A percentile compares a stretch with the other conserved stretches of the same genome.
Evolutionary conservation across 2,113 vertebrate species (phyloP).

Genomic region (Lethenteron reissneri): DNA sequence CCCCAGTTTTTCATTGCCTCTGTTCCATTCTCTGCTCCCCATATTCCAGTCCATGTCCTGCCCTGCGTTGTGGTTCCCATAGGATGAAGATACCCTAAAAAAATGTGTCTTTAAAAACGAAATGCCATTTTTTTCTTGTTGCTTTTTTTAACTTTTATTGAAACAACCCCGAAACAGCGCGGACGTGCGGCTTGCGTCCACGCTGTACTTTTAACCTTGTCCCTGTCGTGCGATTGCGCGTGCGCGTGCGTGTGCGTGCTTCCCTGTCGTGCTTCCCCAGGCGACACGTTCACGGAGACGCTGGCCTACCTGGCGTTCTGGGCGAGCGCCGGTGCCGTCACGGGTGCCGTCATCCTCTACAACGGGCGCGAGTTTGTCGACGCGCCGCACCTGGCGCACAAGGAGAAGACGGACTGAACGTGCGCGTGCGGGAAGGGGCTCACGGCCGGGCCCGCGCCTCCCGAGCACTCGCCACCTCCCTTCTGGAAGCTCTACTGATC

Average conservation of each 20-base stretch:
- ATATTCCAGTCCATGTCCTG: too few relatives aligned
- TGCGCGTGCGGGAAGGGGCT: conserved; percentile 94
- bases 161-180: too few relatives aligned
- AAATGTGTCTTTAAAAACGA: too few relatives aligned
- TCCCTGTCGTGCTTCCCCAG: conserved; percentile 16
- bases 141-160: too few relatives aligned
- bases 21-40: too few relatives aligned
- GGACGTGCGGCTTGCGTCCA: too few relatives aligned
- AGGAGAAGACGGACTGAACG: conserved; percentile 97
- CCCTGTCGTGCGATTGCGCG: neutral
- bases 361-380: conserved; percentile 88
- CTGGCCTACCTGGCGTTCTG: conserved; percentile 83
- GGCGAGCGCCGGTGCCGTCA: conserved; percentile 59
- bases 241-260: neutral
- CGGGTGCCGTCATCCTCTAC: conserved; percentile 65
- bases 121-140: too few relatives aligned
- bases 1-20: too few relatives aligned
- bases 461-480: conserved; percentile 31
- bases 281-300: conserved; percentile 83
- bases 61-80: too few relatives aligned
- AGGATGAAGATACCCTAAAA: too few relatives aligned
- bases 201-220: neutral
- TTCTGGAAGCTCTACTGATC: conserved; percentile 72
- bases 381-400: conserved; percentile 65
- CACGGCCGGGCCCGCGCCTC: conserved; percentile 11